A percentile compares a stretch with the other conserved stretches of the same genome.
phyloP scores from a whole-genome alignment of 2,797 vertebrate genomes.

The Podarcis siculus region DNA sequence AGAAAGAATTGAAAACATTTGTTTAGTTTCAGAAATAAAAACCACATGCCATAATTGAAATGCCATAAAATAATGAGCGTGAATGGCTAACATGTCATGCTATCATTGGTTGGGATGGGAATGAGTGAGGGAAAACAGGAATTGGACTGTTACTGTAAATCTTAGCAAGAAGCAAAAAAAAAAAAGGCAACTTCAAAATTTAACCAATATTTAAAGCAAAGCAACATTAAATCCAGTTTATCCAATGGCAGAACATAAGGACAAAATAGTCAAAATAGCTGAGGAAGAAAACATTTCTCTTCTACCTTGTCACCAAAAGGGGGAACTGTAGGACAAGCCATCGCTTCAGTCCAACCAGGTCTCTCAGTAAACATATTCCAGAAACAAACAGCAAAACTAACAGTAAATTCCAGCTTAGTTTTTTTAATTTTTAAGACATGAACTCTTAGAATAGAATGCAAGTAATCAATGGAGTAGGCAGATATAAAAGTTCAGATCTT shows the following conservation, averaged over 20 bases:
- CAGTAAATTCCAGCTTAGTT: fast-evolving
- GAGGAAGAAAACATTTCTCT: not conserved
- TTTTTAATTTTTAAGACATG: not conserved
- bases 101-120: not conserved
- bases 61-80: not conserved
- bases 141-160: not conserved
- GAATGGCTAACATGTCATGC: not conserved
- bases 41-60: not conserved
- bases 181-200: not conserved
- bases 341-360: not conserved
- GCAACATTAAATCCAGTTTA: too few relatives aligned
- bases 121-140: not conserved
- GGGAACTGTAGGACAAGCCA: slow-evolving; percentile 64
- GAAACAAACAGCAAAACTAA: not conserved
- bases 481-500: not conserved
- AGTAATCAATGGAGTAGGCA: not conserved
- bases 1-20: slow-evolving; percentile 13
- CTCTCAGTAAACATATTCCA: too few relatives aligned
- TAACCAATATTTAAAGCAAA: not conserved
- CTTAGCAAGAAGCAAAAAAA: not conserved
- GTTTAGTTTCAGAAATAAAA: not conserved
- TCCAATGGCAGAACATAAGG: not conserved
- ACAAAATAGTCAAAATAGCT: not conserved
- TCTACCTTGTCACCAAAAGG: slow-evolving; percentile 41
- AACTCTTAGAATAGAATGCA: fast-evolving